These are phyloP conservation scores for Camponotus pennsylvanicus DNA, from an alignment of 1,140 invertebrate species.

Conservation along the genomic window DNA sequence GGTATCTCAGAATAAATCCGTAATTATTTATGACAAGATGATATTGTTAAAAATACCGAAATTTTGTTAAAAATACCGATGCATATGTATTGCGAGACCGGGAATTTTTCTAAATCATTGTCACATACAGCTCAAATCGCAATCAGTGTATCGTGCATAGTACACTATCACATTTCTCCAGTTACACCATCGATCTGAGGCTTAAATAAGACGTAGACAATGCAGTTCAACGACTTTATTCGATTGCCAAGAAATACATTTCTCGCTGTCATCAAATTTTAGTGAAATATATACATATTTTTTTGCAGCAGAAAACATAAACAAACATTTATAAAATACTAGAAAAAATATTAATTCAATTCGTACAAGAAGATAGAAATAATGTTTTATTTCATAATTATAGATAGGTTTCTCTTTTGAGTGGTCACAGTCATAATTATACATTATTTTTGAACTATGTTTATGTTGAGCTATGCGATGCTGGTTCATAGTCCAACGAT, in stretches of 20 bases:
- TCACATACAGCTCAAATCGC: constrained; percentile 21
- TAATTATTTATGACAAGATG: not conserved
- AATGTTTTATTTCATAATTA: not conserved
- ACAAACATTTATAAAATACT: too few species aligned
- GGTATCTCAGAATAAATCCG: not conserved
- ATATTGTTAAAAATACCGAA: not conserved
- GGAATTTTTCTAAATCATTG: constrained; percentile 38
- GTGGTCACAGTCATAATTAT: not conserved
- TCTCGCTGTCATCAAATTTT: not conserved
- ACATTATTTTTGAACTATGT: not conserved
- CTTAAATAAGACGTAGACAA: constrained; percentile 13
- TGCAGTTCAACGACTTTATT: constrained; percentile 19
- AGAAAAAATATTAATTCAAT: not conserved
- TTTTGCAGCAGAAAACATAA: not conserved
- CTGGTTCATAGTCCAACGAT: not conserved
- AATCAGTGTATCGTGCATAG: not conserved
- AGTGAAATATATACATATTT: not conserved
- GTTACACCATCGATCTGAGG: constrained; percentile 16
- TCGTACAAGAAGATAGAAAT: not conserved
- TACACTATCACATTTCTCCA: constrained; percentile 13
- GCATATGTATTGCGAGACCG: too few species aligned
- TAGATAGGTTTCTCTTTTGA: not conserved
- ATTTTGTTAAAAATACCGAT: not conserved
- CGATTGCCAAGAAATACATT: constrained; percentile 9
- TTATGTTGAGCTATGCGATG: constrained; percentile 10